These are phyloP conservation scores for Asarcornis scutulata DNA, from an alignment of 2,113 vertebrate species.

Conservation along the genomic window DNA sequence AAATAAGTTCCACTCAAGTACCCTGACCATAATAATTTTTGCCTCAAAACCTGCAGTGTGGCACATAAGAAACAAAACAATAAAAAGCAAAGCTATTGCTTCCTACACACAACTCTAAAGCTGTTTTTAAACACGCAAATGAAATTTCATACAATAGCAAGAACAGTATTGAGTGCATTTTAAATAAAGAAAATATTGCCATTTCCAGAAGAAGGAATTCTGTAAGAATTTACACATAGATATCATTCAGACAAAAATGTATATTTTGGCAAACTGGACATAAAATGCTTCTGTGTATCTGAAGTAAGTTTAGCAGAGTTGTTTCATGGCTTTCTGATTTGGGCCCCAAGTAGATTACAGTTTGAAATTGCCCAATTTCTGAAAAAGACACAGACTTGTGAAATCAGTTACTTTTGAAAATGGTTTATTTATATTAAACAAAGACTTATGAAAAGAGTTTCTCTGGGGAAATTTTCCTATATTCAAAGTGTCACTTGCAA, in stretches of 20 bases:
- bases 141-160: not conserved
- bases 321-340: not conserved
- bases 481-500: not conserved
- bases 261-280: not conserved
- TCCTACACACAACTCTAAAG: not conserved
- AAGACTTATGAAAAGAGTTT: not conserved
- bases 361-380: not conserved
- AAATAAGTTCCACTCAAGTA: not conserved
- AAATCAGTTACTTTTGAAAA: not conserved
- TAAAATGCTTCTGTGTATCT: not conserved
- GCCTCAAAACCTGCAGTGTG: not conserved
- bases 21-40: not conserved
- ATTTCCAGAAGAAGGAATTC: not conserved
- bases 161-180: not conserved
- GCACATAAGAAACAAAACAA: not conserved
- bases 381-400: not conserved
- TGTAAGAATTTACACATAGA: not conserved
- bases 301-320: not conserved
- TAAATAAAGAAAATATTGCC: not conserved
- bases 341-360: not conserved
- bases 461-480: not conserved
- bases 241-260: not conserved
- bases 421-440: not conserved
- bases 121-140: not conserved
- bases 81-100: not conserved